These are phyloP conservation scores for Mesembrinibis cayennensis DNA, from an alignment of 2,113 vertebrate species.

Conservation along the genomic window DNA sequence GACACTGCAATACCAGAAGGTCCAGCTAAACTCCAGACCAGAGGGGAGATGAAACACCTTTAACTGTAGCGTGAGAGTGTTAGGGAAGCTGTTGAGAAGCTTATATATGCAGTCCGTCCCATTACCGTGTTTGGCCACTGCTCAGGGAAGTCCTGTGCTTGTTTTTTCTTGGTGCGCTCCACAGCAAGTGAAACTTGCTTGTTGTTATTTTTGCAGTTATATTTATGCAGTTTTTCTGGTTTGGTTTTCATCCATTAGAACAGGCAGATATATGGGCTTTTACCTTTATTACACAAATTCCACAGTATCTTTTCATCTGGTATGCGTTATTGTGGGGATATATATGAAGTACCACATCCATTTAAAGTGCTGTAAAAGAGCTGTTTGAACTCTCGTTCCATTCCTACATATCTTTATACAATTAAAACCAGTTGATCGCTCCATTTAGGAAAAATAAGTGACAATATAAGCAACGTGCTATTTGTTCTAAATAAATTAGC, in stretches of 20 bases:
- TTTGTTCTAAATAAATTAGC: background rate
- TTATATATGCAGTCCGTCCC: background rate
- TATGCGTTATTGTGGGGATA: constrained; percentile 7
- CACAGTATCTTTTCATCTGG: constrained; percentile 37
- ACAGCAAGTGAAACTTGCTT: background rate
- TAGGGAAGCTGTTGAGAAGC: background rate
- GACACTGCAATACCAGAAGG: background rate
- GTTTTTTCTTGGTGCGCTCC: background rate
- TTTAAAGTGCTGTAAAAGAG: background rate
- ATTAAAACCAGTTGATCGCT: background rate
- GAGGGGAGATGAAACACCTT: background rate
- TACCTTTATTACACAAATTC: constrained; percentile 35
- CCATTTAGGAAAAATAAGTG: background rate
- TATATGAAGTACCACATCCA: background rate
- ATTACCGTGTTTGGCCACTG: too few relatives aligned
- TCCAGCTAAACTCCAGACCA: background rate
- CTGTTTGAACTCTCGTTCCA: background rate
- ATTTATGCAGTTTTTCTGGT: background rate
- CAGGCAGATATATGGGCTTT: constrained; percentile 21
- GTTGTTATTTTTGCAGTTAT: background rate
- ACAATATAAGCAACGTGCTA: background rate
- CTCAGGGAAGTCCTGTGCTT: background rate
- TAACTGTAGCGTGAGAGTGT: fast-evolving
- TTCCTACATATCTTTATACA: background rate
- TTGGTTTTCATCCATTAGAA: constrained; percentile 2